Conservation (phyloP, 2,797 vertebrate genomes). For the Trachurus trachurus region DNA sequence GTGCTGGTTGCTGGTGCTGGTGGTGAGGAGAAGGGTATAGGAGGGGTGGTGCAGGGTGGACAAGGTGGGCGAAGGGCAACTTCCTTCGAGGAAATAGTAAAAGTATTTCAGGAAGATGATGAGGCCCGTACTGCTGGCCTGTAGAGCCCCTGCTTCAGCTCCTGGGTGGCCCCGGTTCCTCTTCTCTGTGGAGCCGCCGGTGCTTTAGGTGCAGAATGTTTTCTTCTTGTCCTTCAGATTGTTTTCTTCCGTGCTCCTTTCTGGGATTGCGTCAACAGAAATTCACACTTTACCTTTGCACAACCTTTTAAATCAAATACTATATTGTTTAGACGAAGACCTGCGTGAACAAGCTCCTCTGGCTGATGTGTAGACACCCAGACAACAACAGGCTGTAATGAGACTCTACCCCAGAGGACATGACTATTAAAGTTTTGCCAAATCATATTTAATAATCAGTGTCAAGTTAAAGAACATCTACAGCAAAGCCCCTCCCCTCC, state of each 20-base stretch:
- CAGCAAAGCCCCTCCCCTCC: no score
- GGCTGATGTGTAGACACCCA: conserved; percentile 6
- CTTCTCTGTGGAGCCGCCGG: background rate
- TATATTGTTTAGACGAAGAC: conserved; percentile 17
- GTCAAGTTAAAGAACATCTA: background rate
- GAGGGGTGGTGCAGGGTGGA: conserved; percentile 8
- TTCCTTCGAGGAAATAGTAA: conserved; percentile 57
- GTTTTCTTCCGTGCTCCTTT: conserved; percentile 3
- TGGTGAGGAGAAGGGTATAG: background rate
- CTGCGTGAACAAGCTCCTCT: conserved; percentile 5
- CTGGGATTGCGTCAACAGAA: conserved; percentile 3
- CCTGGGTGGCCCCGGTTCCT: background rate
- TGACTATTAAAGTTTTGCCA: background rate
- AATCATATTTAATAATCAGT: background rate
- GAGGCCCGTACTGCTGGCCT: background rate
- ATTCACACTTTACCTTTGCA: background rate
- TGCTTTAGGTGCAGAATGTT: background rate
- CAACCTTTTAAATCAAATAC: conserved; percentile 7
- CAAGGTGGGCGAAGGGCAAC: conserved; percentile 16
- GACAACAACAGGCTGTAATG: conserved; percentile 26
- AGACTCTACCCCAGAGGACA: conserved; percentile 2
- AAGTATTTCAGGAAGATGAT: conserved; percentile 10
- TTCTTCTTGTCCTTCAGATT: conserved; percentile 2
- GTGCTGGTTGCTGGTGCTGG: background rate
- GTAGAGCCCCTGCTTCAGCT: background rate